Base-by-base conservation (phyloP, 2,888 invertebrate genomes). In the Nesidiocoris tenuis region DNA sequence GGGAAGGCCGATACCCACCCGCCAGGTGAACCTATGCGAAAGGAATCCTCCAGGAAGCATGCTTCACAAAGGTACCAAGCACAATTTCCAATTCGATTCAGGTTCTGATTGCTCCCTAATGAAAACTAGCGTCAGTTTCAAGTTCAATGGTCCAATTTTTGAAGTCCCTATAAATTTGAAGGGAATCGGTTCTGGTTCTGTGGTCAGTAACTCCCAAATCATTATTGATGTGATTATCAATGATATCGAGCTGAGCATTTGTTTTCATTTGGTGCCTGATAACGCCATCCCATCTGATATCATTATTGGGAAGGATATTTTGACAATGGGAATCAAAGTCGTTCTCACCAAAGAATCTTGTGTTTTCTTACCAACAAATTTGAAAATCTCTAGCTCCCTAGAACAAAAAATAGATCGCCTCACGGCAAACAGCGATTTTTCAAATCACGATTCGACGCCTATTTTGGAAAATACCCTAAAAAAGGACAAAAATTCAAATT, bases 261-360 rank as follows among this genome's bases (percentile, higher is more conserved):
- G 55, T 56, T 68, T 68, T 22, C 68, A 68, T 56, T 21, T 68
- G 19, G 68, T 68, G 21, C 68, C 68, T 21, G 56, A 68, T 68
- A 23, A 68, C 22, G 23, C 22, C n/a, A 56, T 68, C 12, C 55
- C n/a, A 9, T 22, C 55, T 56, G 56, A 68, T 21, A 54, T 56
- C 55, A 68, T 68, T 1, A 68, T 68, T 56, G 68, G 68, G 21
- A 22, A 23, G 22, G 57, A 68, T 3, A 18, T 56, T 21, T 56
- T 68, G 22, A 57, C 68, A 1, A 68, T 55, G n/a, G 68, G 68
- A 39, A 54, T 21, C 1, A 21, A n/a, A n/a, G n/a, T n/a, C n/a
- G n/a, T n/a, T n/a, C n/a, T n/a, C n/a, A n/a, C n/a, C n/a, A n/a
- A n/a, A n/a, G n/a, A n/a, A n/a, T n/a, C n/a, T n/a, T n/a, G n/a